Conservation (phyloP, 2,113 vertebrate genomes). For the Leuciscus idus region DNA sequence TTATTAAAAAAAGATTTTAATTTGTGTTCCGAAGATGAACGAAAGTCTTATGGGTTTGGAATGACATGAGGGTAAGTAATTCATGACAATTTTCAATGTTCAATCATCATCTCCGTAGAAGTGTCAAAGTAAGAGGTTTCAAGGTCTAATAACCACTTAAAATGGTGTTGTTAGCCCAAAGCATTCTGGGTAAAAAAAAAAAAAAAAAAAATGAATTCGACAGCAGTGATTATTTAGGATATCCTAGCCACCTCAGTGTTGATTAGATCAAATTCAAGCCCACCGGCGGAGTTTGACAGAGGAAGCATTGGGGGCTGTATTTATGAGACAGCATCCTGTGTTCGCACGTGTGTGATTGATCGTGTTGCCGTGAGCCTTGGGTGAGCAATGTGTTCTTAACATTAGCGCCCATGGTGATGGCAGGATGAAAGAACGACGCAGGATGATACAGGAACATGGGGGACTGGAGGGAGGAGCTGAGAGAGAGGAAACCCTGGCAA, state of each 20-base stretch:
- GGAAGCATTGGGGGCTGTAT: slow-evolving; percentile 32
- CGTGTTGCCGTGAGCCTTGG: slow-evolving; percentile 43
- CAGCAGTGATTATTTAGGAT: slow-evolving; percentile 4
- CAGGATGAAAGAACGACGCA: slow-evolving; percentile 18
- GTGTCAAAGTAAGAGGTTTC: background rate
- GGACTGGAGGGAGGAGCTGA: background rate
- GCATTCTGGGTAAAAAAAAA: slow-evolving; percentile 7
- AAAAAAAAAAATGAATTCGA: background rate
- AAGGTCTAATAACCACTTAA: background rate
- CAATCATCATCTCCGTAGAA: background rate
- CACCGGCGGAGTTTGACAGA: slow-evolving; percentile 1
- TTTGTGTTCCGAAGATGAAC: no score
- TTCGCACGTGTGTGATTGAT: slow-evolving; percentile 54
- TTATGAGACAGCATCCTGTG: slow-evolving; percentile 41
- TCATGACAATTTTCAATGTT: no score
- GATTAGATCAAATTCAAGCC: slow-evolving; percentile 18
- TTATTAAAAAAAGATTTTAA: no score
- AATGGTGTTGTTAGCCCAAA: background rate
- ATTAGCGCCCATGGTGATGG: slow-evolving; percentile 30
- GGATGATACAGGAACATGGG: slow-evolving; percentile 16
- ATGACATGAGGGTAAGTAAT: no score
- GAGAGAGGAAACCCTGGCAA: slow-evolving; percentile 37
- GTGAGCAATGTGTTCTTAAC: slow-evolving; percentile 32
- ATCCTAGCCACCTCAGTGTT: slow-evolving; percentile 8
- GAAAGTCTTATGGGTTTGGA: no score